Conservation (phyloP, 2,797 vertebrate species). For the Brachymystax lenok region DNA sequence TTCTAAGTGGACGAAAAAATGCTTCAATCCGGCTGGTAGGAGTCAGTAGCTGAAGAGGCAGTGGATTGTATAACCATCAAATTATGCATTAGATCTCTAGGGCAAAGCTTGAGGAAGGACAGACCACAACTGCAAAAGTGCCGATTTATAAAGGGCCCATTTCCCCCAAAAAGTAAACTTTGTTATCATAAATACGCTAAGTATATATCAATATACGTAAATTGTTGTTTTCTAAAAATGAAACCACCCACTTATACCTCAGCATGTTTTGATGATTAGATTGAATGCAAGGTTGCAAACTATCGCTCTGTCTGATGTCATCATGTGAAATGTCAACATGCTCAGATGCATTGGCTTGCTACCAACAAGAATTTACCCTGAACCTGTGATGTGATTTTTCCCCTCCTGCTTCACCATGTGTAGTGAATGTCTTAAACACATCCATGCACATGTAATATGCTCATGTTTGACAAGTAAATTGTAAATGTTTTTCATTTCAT, state of each 20-base stretch:
- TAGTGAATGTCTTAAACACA: constrained; percentile 68
- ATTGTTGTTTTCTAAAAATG: not conserved
- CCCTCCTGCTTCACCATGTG: constrained; percentile 43
- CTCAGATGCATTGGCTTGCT: constrained; percentile 66
- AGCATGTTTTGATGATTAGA: constrained; percentile 34
- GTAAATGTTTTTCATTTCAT: constrained; percentile 22
- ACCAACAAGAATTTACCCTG: constrained; percentile 64
- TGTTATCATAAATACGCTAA: not conserved
- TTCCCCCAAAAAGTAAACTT: not conserved
- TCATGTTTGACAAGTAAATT: constrained; percentile 51
- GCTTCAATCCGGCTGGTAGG: constrained; percentile 78
- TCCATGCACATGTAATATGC: constrained; percentile 68
- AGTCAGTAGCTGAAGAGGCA: constrained; percentile 63
- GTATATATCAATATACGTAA: not conserved
- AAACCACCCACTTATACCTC: constrained; percentile 27
- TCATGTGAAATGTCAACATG: constrained; percentile 70
- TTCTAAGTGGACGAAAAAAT: constrained; percentile 88
- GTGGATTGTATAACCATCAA: constrained; percentile 60
- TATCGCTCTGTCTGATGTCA: constrained; percentile 50
- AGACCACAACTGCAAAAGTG: constrained; percentile 42
- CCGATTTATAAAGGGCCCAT: constrained; percentile 25
- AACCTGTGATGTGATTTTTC: constrained; percentile 54
- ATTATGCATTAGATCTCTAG: constrained; percentile 63
- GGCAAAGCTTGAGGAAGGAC: constrained; percentile 58
- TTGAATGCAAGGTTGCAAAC: constrained; percentile 46